Percentiles rank a stretch among this genome's conserved stretches.
Evolutionary conservation across 2,888 invertebrate species (phyloP).

Genomic region (Homarus gammarus): DNA sequence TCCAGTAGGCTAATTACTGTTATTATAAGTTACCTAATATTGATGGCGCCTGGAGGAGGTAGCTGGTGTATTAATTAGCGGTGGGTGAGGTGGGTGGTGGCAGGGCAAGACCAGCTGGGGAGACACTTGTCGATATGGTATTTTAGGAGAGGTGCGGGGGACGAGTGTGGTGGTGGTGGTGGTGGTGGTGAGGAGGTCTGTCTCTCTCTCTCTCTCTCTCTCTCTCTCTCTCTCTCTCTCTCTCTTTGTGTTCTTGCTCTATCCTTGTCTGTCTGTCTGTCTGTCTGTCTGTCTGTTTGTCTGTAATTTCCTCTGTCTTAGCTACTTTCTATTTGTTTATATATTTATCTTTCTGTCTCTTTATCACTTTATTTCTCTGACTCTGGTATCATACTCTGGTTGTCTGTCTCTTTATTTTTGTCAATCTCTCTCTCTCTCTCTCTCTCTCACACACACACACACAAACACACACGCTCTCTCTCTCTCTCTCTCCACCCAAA

Average conservation of each 20-base stretch:
- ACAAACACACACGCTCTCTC: too few species aligned
- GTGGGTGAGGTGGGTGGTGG: too few species aligned
- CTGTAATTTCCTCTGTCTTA: conserved; percentile 10
- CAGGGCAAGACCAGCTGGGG: too few species aligned
- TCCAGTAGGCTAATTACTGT: too few species aligned
- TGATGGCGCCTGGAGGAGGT: too few species aligned
- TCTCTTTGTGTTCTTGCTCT: conserved; percentile 1
- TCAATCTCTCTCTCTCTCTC: conserved; percentile 26
- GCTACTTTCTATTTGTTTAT: neutral
- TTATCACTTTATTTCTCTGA: neutral
- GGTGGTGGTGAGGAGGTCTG: neutral
- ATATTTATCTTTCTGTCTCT: neutral
- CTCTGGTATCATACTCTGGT: neutral
- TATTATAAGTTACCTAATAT: too few species aligned
- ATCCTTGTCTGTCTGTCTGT: conserved; percentile 33
- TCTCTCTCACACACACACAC: too few species aligned
- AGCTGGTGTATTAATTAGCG: too few species aligned
- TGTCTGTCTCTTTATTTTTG: conserved; percentile 1
- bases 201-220: conserved; percentile 6
- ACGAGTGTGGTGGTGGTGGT: neutral
- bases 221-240: conserved; percentile 6
- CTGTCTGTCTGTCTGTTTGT: conserved; percentile 25
- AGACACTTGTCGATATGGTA: too few species aligned
- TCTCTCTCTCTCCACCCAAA: neutral
- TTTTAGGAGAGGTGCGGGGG: neutral